Percentiles rank a stretch among this genome's conserved stretches.
These are phyloP conservation scores for Cyclura pinguis DNA, from an alignment of 2,797 vertebrate genomes.

Conservation along the genomic window DNA sequence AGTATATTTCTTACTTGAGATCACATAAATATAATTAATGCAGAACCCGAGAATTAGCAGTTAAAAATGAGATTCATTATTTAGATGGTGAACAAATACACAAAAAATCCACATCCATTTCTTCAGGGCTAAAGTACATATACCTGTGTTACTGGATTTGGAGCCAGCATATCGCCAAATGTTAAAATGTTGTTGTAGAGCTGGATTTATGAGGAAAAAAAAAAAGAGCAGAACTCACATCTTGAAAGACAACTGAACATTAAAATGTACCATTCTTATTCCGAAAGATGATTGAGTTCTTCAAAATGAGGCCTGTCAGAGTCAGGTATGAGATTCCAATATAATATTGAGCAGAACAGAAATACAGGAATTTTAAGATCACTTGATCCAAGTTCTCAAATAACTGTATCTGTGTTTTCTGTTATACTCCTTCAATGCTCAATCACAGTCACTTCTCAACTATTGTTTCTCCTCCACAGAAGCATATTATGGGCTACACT, in stretches of 20 bases:
- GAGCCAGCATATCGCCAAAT: background rate
- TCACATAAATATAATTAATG: background rate
- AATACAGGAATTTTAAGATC: conserved; percentile 29
- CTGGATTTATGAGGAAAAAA: background rate
- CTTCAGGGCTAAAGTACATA: background rate
- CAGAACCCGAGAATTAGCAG: background rate
- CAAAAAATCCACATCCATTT: conserved; percentile 1
- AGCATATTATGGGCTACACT: background rate
- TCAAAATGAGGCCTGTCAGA: conserved; percentile 3
- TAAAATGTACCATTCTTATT: conserved; percentile 5
- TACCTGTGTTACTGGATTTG: background rate
- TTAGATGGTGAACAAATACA: background rate
- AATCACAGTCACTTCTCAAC: conserved; percentile 22
- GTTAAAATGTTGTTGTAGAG: background rate
- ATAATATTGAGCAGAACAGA: background rate
- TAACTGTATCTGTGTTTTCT: accelerated
- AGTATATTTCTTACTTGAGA: conserved; percentile 9
- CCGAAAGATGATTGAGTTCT: background rate
- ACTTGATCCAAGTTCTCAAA: background rate
- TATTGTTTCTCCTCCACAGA: background rate
- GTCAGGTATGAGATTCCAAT: conserved; percentile 15
- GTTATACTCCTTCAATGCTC: background rate
- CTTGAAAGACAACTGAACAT: background rate
- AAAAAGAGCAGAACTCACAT: background rate
- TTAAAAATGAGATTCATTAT: conserved; percentile 8